Evolutionary conservation across 1,140 invertebrate species (phyloP).

Genomic region (Leucophenga varia): DNA sequence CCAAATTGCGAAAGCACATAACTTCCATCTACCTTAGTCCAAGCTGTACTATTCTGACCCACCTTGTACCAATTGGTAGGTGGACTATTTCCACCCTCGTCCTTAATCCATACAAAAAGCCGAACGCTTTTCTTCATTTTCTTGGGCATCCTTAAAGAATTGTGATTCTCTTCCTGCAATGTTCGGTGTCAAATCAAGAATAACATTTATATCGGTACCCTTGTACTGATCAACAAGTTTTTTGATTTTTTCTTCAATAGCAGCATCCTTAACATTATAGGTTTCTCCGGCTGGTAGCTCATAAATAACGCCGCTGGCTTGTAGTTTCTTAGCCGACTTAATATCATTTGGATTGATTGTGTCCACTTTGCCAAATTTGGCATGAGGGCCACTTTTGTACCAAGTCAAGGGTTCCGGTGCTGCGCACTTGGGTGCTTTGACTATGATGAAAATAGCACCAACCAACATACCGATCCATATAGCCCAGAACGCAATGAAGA

Average conservation of each 20-base stretch:
- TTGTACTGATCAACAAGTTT: constrained; percentile 33
- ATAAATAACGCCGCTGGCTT: constrained; percentile 47
- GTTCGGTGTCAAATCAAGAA: constrained; percentile 61
- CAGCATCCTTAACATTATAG: constrained; percentile 32
- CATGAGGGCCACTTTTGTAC: constrained; percentile 58
- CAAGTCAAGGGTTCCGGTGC: constrained; percentile 68
- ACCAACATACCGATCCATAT: constrained; percentile 83
- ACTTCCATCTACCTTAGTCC: constrained; percentile 62
- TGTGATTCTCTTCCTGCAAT: constrained; percentile 57
- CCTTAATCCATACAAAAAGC: constrained; percentile 42
- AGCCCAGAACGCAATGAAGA: constrained; percentile 85
- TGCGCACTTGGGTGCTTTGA: constrained; percentile 80
- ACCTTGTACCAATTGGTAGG: constrained; percentile 77
- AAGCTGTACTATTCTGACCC: constrained; percentile 60
- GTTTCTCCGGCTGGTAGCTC: constrained; percentile 39
- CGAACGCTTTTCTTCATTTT: constrained; percentile 41
- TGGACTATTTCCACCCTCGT: constrained; percentile 25
- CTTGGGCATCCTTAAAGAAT: constrained; percentile 33
- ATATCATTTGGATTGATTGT: constrained; percentile 21
- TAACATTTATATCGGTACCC: constrained; percentile 33
- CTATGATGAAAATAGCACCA: constrained; percentile 80
- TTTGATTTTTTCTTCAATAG: constrained; percentile 41
- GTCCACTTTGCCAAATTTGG: constrained; percentile 30
- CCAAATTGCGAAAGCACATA: constrained; percentile 65
- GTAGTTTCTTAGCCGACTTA: constrained; percentile 22